Conservation (phyloP, 2,888 invertebrate genomes). For the Eudemis profundana region DNA sequence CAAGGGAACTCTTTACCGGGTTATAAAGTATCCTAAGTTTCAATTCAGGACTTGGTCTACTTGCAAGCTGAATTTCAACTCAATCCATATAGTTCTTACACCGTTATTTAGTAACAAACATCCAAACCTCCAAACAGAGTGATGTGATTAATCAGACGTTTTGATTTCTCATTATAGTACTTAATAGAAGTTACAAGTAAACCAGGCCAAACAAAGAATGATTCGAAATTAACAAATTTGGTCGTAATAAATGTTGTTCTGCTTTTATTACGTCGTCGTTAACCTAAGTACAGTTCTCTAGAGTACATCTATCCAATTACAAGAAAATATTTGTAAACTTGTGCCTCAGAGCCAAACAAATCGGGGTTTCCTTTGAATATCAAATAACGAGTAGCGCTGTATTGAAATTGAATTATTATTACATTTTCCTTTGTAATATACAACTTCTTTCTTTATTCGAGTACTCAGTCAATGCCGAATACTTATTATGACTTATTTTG, state of each 20-base stretch:
- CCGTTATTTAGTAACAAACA: too few species aligned
- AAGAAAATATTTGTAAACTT: conserved; percentile 28
- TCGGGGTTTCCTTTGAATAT: conserved; percentile 31
- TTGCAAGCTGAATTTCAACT: too few species aligned
- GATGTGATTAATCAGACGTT: too few species aligned
- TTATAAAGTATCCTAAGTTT: too few species aligned
- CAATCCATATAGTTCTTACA: too few species aligned
- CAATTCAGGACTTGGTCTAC: too few species aligned
- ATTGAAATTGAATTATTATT: conserved; percentile 27
- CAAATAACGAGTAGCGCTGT: conserved; percentile 27
- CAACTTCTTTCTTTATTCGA: background rate
- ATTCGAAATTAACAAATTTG: conserved; percentile 1
- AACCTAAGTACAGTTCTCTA: background rate
- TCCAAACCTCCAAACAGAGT: too few species aligned
- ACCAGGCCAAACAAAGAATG: background rate
- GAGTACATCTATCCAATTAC: conserved; percentile 26
- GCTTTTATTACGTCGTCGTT: background rate
- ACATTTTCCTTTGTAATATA: conserved; percentile 20
- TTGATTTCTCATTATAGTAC: too few species aligned
- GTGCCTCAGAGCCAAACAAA: conserved; percentile 24
- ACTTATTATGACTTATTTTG: too few species aligned
- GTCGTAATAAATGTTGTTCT: background rate
- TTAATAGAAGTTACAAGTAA: too few species aligned
- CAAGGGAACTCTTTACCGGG: too few species aligned
- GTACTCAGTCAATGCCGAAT: background rate